Conservation (phyloP, 1,140 invertebrate species). For the Zaprionus camerounensis region DNA sequence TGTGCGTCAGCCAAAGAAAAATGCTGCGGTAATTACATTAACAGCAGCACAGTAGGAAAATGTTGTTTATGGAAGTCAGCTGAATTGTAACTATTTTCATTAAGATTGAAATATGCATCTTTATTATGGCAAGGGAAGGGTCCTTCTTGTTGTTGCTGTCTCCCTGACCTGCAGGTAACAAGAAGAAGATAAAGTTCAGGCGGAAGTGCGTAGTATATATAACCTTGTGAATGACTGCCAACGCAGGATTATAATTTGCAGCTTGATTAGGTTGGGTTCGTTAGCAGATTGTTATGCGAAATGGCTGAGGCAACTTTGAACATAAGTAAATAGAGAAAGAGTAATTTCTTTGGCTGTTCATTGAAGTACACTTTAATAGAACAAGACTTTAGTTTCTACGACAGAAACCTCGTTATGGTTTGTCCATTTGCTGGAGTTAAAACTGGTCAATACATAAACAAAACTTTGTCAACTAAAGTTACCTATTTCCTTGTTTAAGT, state of each 20-base stretch:
- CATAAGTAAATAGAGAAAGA: neutral
- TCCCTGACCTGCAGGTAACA: neutral
- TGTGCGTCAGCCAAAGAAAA: constrained; percentile 50
- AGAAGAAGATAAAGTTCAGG: neutral
- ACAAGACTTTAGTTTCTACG: neutral
- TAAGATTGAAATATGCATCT: constrained; percentile 72
- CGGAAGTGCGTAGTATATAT: neutral
- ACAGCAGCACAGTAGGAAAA: constrained; percentile 56
- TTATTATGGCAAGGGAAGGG: constrained; percentile 15
- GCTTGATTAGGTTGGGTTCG: constrained; percentile 2
- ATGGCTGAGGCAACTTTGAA: neutral
- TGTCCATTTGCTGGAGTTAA: too few relatives aligned
- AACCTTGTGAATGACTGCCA: neutral
- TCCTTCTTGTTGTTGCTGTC: too few relatives aligned
- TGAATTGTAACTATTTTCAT: constrained; percentile 74
- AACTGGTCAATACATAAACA: too few relatives aligned
- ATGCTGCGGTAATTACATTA: constrained; percentile 77
- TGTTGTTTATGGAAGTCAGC: constrained; percentile 60
- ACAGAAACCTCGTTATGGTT: too few relatives aligned
- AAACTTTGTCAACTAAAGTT: too few relatives aligned
- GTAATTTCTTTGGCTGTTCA: neutral
- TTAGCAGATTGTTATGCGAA: neutral
- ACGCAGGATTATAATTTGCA: constrained; percentile 1
- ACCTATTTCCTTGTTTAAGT: too few relatives aligned
- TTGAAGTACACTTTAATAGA: neutral